Evolutionary conservation across 2,888 invertebrate species (phyloP).

Genomic region (Cylloceria caligata): DNA sequence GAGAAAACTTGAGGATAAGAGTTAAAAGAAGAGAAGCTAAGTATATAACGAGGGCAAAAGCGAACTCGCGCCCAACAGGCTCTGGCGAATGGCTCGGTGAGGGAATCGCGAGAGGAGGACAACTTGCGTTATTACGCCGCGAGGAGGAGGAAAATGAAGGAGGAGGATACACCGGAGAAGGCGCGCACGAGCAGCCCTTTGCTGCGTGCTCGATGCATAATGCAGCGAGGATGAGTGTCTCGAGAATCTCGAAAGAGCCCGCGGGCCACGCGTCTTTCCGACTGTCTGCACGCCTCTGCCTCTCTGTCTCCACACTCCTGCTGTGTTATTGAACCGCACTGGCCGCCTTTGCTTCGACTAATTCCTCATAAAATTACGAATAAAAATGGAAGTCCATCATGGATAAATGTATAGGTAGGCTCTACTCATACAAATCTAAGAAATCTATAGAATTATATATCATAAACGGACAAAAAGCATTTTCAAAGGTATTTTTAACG

Average conservation of each 20-base stretch:
- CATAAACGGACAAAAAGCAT: neutral
- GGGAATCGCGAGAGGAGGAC: constrained; percentile 4
- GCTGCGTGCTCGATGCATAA: constrained; percentile 54
- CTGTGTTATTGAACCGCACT: neutral
- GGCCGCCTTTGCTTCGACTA: neutral
- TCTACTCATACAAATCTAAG: neutral
- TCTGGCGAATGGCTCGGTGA: neutral
- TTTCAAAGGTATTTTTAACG: neutral
- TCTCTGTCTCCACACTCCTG: neutral
- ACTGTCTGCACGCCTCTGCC: constrained; percentile 57
- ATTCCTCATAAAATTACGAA: constrained; percentile 1
- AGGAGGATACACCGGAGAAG: constrained; percentile 1
- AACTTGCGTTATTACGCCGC: constrained; percentile 35
- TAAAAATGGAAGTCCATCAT: neutral
- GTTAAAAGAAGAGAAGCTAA: constrained; percentile 58
- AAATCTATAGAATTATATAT: neutral
- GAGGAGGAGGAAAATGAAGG: constrained; percentile 12
- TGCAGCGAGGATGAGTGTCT: constrained; percentile 34
- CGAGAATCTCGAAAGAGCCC: constrained; percentile 22
- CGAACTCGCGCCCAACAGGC: neutral
- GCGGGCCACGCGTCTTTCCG: constrained; percentile 59
- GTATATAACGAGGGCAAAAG: constrained; percentile 48
- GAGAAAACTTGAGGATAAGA: constrained; percentile 58
- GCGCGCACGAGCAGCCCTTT: constrained; percentile 28
- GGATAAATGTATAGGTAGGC: neutral